These are phyloP conservation scores for Scyliorhinus canicula DNA, from an alignment of 2,797 vertebrate genomes.

Conservation along the genomic window DNA sequence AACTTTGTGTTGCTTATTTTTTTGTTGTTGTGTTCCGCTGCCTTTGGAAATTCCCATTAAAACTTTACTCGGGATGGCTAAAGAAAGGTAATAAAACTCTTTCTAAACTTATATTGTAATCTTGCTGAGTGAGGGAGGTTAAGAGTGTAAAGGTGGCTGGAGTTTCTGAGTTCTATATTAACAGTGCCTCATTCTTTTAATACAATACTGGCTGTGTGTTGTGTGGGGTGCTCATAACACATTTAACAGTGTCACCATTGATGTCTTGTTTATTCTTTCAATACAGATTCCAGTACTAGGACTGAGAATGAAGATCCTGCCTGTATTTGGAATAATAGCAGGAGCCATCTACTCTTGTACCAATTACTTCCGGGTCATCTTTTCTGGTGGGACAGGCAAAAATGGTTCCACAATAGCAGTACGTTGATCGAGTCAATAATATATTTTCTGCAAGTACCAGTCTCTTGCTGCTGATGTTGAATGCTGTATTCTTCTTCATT, in stretches of 20 bases:
- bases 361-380: conserved; percentile 89
- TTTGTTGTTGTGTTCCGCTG: conserved; percentile 73
- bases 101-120: conserved; percentile 45
- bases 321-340: conserved; percentile 74
- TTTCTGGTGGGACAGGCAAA: conserved; percentile 90
- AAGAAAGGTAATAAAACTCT: conserved; percentile 72
- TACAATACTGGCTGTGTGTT: not conserved
- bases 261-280: not conserved
- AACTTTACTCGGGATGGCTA: conserved; percentile 60
- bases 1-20: conserved; percentile 56
- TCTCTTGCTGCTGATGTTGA: conserved; percentile 45
- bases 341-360: conserved; percentile 80
- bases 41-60: conserved; percentile 72
- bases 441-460: not conserved
- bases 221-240: not conserved
- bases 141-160: conserved; percentile 40
- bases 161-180: conserved; percentile 48
- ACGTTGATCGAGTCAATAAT: conserved; percentile 46
- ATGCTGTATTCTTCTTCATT: conserved; percentile 32
- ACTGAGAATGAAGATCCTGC: conserved; percentile 71
- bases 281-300: conserved; percentile 75
- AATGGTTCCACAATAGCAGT: conserved; percentile 97
- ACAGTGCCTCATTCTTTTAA: not conserved
- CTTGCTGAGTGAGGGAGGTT: conserved; percentile 45
- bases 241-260: not conserved